Percentiles rank a stretch among this genome's conserved stretches.
Conservation (phyloP, 1,140 invertebrate species). For the Eurosta solidaginis region DNA sequence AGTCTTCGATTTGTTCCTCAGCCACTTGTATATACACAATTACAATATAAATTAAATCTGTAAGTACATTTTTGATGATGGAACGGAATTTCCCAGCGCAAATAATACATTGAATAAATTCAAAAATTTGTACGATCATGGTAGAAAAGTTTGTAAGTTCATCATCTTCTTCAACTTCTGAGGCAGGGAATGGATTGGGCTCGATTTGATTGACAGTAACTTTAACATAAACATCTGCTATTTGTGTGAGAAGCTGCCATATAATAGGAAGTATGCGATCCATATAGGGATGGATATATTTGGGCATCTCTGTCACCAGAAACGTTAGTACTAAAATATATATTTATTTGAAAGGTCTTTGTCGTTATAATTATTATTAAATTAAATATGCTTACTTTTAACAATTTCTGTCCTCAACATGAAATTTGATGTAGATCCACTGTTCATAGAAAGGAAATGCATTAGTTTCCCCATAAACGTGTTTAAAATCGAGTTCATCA, state of each 20-base stretch:
- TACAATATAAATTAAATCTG: slow-evolving; percentile 76
- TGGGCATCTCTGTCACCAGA: slow-evolving; percentile 70
- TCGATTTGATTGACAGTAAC: slow-evolving; percentile 56
- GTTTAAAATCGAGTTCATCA: slow-evolving; percentile 70
- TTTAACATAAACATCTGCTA: slow-evolving; percentile 64
- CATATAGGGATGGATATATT: slow-evolving; percentile 69
- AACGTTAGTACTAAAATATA: slow-evolving; percentile 63
- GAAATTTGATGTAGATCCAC: slow-evolving; percentile 67
- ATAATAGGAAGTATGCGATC: slow-evolving; percentile 71
- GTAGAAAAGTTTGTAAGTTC: slow-evolving; percentile 75
- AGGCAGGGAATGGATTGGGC: slow-evolving; percentile 43
- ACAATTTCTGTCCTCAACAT: slow-evolving; percentile 75
- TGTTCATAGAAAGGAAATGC: slow-evolving; percentile 65
- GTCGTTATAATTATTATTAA: neutral
- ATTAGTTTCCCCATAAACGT: slow-evolving; percentile 76
- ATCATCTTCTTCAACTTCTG: slow-evolving; percentile 60
- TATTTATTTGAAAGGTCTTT: neutral
- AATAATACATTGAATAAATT: slow-evolving; percentile 71
- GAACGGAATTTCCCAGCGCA: slow-evolving; percentile 68
- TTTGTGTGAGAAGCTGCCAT: slow-evolving; percentile 74
- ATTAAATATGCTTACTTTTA: slow-evolving; percentile 62
- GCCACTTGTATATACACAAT: slow-evolving; percentile 69
- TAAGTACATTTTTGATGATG: slow-evolving; percentile 69
- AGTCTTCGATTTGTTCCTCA: slow-evolving; percentile 73
- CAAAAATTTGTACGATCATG: slow-evolving; percentile 77